A percentile compares a stretch with the other conserved stretches of the same genome.
These are phyloP conservation scores for Rhingia campestris DNA, from an alignment of 2,888 invertebrate species.

Conservation along the genomic window DNA sequence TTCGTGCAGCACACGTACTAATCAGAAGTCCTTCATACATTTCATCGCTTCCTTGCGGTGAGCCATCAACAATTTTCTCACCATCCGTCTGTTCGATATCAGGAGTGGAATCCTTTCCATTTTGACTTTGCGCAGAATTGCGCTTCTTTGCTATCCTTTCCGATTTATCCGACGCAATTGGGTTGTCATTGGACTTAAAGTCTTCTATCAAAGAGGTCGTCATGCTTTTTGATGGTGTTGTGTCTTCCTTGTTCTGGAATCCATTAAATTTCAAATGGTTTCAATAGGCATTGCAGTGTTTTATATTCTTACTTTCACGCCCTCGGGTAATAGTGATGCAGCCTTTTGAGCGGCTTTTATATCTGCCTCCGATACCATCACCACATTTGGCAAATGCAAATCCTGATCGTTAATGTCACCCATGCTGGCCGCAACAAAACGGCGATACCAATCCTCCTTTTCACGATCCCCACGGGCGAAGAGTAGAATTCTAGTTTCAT, in stretches of 20 bases:
- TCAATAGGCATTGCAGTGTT: too few relatives aligned
- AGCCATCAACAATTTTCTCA: conserved; percentile 56
- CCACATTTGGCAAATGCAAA: conserved; percentile 79
- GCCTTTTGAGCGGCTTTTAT: conserved; percentile 79
- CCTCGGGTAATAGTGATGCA: conserved; percentile 76
- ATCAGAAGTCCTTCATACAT: conserved; percentile 80
- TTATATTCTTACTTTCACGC: conserved; percentile 30
- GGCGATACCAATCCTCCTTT: conserved; percentile 82
- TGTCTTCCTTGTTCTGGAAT: conserved; percentile 53
- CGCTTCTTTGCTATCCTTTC: conserved; percentile 48
- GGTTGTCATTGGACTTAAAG: conserved; percentile 34
- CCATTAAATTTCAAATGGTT: too few relatives aligned
- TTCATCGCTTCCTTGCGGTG: conserved; percentile 72
- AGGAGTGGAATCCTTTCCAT: conserved; percentile 54
- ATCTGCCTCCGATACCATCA: conserved; percentile 79
- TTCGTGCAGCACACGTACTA: conserved; percentile 80
- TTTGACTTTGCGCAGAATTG: conserved; percentile 50
- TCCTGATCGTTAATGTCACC: conserved; percentile 80
- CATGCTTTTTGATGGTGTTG: conserved; percentile 52
- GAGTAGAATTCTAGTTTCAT: conserved; percentile 80
- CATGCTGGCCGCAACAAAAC: conserved; percentile 80
- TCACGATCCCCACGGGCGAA: conserved; percentile 82
- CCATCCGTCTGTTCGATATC: conserved; percentile 58
- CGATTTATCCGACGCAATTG: conserved; percentile 20
- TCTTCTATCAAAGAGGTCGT: conserved; percentile 45